phyloP scores from a whole-genome alignment of 2,888 invertebrate species.

The Plusia festucae region DNA sequence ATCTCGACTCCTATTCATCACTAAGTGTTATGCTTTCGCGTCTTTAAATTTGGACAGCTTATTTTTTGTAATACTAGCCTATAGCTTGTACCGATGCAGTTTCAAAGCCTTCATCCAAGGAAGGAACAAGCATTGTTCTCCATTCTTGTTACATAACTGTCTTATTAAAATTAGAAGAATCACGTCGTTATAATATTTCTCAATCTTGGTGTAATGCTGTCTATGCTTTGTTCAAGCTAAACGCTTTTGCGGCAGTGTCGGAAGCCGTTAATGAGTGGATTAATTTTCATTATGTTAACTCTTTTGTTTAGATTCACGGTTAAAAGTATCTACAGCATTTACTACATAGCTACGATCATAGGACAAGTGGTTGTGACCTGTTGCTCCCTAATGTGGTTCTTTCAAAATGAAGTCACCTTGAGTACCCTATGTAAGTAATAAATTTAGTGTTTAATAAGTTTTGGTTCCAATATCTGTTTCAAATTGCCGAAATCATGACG shows the following conservation, averaged over 20 bases:
- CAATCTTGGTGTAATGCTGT: too few species aligned
- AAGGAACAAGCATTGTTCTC: too few species aligned
- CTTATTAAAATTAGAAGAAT: too few species aligned
- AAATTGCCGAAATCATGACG: background rate
- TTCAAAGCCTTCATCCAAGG: too few species aligned
- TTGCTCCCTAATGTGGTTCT: slow-evolving; percentile 50
- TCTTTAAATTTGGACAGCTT: too few species aligned
- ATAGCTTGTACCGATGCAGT: too few species aligned
- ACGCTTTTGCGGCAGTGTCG: background rate
- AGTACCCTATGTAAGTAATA: slow-evolving; percentile 59
- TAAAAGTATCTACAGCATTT: slow-evolving; percentile 58
- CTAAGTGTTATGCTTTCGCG: too few species aligned
- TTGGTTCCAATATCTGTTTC: background rate
- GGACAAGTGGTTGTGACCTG: slow-evolving; percentile 51
- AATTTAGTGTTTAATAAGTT: background rate
- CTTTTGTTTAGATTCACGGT: slow-evolving; percentile 41
- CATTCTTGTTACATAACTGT: too few species aligned
- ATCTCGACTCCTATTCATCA: too few species aligned
- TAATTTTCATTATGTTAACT: background rate
- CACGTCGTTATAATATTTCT: too few species aligned
- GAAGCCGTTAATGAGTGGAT: background rate
- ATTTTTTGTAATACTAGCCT: too few species aligned
- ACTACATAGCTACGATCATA: slow-evolving; percentile 49
- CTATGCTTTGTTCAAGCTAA: too few species aligned
- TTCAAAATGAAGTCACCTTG: slow-evolving; percentile 46